A percentile compares a stretch with the other conserved stretches of the same genome.
phyloP scores from a whole-genome alignment of 2,888 invertebrate species.

The Ganaspis brasiliensis region DNA sequence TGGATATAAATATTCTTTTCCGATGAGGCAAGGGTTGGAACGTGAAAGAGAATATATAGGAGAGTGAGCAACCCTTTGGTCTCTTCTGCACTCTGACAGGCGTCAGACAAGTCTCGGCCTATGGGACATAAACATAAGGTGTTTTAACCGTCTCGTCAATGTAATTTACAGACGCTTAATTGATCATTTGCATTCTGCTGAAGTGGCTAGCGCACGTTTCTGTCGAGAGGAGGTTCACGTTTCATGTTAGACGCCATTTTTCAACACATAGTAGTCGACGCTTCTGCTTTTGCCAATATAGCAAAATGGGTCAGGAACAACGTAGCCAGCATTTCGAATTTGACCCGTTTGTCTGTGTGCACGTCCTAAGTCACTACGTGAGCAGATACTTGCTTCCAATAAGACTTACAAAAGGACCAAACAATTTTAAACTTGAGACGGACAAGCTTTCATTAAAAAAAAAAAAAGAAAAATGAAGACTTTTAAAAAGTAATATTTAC shows the following conservation, averaged over 20 bases:
- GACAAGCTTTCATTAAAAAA: neutral
- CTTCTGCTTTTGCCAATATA: conserved; percentile 65
- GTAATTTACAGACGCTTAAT: conserved; percentile 77
- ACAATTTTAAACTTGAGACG: neutral
- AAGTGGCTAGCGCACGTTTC: conserved; percentile 36
- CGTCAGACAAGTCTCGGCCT: conserved; percentile 2
- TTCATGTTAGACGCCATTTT: conserved; percentile 19
- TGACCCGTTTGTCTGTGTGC: conserved; percentile 55
- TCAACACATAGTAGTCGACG: conserved; percentile 33
- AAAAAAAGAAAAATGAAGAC: neutral
- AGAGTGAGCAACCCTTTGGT: conserved; percentile 34
- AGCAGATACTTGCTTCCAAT: conserved; percentile 51
- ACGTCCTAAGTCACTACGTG: conserved; percentile 54
- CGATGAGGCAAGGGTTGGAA: conserved; percentile 43
- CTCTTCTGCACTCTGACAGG: conserved; percentile 44
- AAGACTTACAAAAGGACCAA: conserved; percentile 33
- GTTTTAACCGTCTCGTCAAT: conserved; percentile 62
- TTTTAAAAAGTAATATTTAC: no score
- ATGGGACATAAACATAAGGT: conserved; percentile 14
- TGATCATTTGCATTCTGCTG: conserved; percentile 77
- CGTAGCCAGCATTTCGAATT: conserved; percentile 55
- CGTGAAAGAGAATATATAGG: conserved; percentile 54
- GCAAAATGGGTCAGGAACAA: conserved; percentile 76
- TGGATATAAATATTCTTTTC: conserved; percentile 73
- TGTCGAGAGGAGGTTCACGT: conserved; percentile 22